Percentiles rank a stretch among this genome's conserved stretches.
These are phyloP conservation scores for Setophaga kirtlandii DNA, from an alignment of 2,113 vertebrate genomes.

Conservation along the genomic window DNA sequence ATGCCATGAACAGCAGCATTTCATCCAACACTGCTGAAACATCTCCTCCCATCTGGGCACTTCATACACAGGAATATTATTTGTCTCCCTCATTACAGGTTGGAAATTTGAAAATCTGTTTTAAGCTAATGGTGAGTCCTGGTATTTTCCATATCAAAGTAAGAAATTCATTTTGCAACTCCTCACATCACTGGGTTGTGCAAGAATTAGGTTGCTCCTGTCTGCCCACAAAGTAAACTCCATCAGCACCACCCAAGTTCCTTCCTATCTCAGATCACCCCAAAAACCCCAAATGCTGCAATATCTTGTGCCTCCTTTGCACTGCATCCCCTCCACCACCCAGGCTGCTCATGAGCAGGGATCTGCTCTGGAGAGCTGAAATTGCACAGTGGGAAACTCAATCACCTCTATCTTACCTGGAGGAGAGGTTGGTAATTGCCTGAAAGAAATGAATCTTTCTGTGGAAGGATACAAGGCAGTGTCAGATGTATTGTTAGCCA, in stretches of 20 bases:
- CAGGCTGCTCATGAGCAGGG: not conserved
- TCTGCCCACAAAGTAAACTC: not conserved
- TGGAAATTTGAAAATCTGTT: not conserved
- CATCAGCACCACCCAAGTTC: not conserved
- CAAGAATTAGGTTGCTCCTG: not conserved
- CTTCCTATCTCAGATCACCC: not conserved
- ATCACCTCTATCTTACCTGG: slow-evolving; percentile 39
- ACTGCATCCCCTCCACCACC: not conserved
- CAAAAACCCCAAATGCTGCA: not conserved
- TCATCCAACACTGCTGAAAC: not conserved
- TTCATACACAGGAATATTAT: not conserved
- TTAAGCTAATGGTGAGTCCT: not conserved
- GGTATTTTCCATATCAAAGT: not conserved
- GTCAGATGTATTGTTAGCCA: not conserved
- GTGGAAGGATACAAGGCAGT: not conserved
- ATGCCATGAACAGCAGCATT: not conserved
- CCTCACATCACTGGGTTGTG: not conserved
- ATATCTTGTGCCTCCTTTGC: not conserved
- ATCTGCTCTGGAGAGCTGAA: not conserved
- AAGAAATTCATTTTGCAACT: not conserved
- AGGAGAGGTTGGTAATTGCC: slow-evolving; percentile 27
- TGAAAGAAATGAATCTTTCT: slow-evolving; percentile 16
- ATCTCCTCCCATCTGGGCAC: not conserved
- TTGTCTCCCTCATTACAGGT: not conserved
- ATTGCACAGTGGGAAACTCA: slow-evolving; percentile 43